Evolutionary conservation across 2,113 vertebrate species (phyloP).

Genomic region (Platycercus adscitus): DNA sequence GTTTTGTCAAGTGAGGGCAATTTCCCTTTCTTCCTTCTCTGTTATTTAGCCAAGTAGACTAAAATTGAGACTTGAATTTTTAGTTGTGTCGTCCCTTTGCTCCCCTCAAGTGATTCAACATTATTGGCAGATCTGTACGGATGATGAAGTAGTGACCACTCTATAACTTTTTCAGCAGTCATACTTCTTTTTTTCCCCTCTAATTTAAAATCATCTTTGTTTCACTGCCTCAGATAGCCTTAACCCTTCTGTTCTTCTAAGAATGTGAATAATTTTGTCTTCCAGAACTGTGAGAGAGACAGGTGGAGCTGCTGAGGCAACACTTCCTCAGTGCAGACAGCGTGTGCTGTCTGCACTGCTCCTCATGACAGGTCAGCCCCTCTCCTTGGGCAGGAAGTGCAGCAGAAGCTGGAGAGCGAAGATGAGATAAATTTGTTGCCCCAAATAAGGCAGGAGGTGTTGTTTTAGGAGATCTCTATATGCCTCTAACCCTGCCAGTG

Average conservation of each 20-base stretch:
- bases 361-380: neutral
- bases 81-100: neutral
- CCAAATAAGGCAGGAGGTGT: neutral
- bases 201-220: neutral
- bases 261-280: neutral
- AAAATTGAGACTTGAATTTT: neutral
- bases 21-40: neutral
- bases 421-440: neutral
- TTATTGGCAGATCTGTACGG: neutral
- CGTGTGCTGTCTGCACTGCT: neutral
- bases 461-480: neutral
- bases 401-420: neutral
- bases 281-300: neutral
- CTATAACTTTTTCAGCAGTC: neutral
- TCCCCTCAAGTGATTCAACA: neutral
- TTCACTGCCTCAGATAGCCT: neutral
- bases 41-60: neutral
- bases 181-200: neutral
- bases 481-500: neutral
- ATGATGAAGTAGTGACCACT: neutral
- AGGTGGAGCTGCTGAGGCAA: conserved; percentile 22
- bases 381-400: neutral
- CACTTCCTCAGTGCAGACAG: neutral
- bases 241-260: neutral
- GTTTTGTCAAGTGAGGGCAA: neutral